Base-by-base conservation (phyloP, 2,888 invertebrate genomes). In the Xylophagus ater region DNA sequence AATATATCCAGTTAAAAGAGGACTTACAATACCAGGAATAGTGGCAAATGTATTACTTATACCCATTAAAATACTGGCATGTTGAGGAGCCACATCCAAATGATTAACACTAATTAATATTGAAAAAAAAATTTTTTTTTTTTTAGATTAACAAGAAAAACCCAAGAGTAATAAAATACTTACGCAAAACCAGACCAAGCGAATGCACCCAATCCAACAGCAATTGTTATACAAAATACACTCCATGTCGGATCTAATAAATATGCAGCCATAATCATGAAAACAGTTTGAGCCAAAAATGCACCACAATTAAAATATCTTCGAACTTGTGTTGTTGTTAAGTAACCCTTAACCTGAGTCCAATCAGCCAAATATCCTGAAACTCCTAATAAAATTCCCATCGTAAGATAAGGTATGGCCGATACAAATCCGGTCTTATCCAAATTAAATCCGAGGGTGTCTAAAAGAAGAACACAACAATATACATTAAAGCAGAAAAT, bases 111-210 rank as follows among this genome's bases (percentile, higher is more conserved):
- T 82, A 88, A 55, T 83, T 83, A 1, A 82, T 81, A 47, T 82
- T 82, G 62, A 39, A 64, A 55, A 38, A 8, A 10, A 33, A 4
- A 20, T 15, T 4, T 19, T n/a, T 26, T 9, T 15, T 31, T 33
- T 26, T 35, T 35, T 18, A 3, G 12, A 29, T 18, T 4, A 32
- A 7, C 17, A 34, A 29, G 9, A 28, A 25, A 7, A n/a, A 4
- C 4, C 10, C n/a, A n/a, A n/a, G 7, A 9, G 10, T 12, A 10
- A 29, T 15, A 17, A 8, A 29, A 35, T 32, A 55, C 59, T 66
- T 66, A 85, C 84, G 83, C 80, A 58, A 87, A 89, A 28, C 90
- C 92, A 5, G 88, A 81, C 89, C 90, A 92, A 1, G 90, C 87
- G 59, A 92, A 88, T 0, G 90, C 87, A 1, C 93, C 92, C 2